Evolutionary conservation across 2,888 invertebrate species (phyloP).

Genomic region (Amiota communis): DNA sequence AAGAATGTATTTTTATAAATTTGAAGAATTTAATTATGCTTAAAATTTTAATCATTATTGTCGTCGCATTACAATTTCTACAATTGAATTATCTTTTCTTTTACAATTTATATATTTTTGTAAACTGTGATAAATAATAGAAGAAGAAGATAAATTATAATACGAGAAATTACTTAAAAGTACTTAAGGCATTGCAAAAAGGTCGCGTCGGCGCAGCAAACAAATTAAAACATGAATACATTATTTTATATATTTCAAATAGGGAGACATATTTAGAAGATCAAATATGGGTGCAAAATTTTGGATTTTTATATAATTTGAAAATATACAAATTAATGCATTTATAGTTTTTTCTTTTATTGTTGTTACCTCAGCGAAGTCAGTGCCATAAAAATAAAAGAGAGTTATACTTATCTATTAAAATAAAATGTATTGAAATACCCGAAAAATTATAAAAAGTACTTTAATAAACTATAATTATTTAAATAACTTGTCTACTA

Average conservation of each 20-base stretch:
- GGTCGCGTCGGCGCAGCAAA: too few relatives aligned
- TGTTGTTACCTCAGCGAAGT: neutral
- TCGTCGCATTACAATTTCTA: neutral
- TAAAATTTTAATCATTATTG: neutral
- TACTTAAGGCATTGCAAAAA: too few relatives aligned
- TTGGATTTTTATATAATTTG: conserved; percentile 10
- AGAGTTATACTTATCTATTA: neutral
- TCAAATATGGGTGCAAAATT: conserved; percentile 20
- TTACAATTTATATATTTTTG: neutral
- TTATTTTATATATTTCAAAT: conserved; percentile 11
- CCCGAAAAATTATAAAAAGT: conserved; percentile 9
- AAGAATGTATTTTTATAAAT: conserved; percentile 20
- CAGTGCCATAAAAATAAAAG: neutral
- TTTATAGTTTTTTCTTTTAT: too few relatives aligned
- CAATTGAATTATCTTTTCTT: neutral
- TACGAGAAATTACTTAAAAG: neutral
- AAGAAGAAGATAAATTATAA: neutral
- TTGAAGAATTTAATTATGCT: neutral
- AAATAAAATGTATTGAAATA: conserved; percentile 5
- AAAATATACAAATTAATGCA: conserved; percentile 9
- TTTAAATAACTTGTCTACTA: neutral
- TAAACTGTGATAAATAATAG: conserved; percentile 23
- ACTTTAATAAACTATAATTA: conserved; percentile 15
- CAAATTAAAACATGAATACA: neutral
- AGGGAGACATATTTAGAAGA: conserved; percentile 19